Evolutionary conservation across 2,888 invertebrate genomes (phyloP), one percentile per base, ranked within the genome.

Genomic region (Lydus trimaculatus): DNA sequence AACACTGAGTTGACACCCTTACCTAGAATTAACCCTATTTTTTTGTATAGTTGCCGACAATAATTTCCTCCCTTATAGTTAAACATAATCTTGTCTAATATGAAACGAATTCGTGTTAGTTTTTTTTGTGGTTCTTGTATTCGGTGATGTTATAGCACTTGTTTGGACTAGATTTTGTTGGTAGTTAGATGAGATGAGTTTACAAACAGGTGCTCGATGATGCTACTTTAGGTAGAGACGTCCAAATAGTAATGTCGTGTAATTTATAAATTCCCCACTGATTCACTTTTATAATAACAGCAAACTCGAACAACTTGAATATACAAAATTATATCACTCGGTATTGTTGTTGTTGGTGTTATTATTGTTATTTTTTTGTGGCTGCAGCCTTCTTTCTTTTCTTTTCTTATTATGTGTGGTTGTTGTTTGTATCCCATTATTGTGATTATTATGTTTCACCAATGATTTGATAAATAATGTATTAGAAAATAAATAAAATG

Each of bases 191-290:
- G 36, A 52, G 67, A 60, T 63, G 64, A 61, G 36, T 33, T 63
- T 56, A 65, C 63, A 66, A 65, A 69, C 69, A 69, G 66, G 69
- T 69, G 63, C 56, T 48, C 43, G 63, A 65, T 66, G 60, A 66
- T 69, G 66, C 20, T 58, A 63, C 65, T n/a, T 43, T 43, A 9
- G 33, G 64, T 60, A 56, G 56, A 62, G 56, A 62, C 65, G 56
- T 48, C 17, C 36, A 65, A 63, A 65, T 62, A 31, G 59, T 62
- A 39, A 56, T 59, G 52, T 31, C 20, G 33, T 58, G 33, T 62
- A 58, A 58, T 61, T 31, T 61, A 61, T 58, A 31, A 36, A 63
- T 64, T 67, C 64, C 59, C 20, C 4, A 56, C 31, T 6, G 33
- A 59, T 56, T 58, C 52, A 64, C 43, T 67, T 61, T 61, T 61